Conservation (phyloP, 2,113 vertebrate species). For the Calcarius ornatus region DNA sequence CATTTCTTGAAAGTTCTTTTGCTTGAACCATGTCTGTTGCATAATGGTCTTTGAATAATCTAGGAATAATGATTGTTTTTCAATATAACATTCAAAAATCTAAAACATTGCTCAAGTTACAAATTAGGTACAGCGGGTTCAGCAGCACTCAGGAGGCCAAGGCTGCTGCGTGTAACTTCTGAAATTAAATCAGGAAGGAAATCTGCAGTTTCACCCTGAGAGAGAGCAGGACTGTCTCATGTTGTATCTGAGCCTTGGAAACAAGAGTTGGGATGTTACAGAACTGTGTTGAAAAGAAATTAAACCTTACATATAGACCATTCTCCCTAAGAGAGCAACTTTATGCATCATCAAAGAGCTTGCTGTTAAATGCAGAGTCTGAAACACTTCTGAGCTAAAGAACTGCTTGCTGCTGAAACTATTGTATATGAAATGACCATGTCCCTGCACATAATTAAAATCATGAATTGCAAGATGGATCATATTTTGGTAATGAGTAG, state of each 20-base stretch:
- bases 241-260: constrained; percentile 30
- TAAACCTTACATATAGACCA: not conserved
- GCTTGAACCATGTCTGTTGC: not conserved
- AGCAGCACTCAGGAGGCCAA: constrained; percentile 3
- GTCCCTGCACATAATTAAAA: not conserved
- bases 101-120: not conserved
- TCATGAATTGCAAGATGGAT: not conserved
- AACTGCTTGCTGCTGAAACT: not conserved
- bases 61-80: not conserved
- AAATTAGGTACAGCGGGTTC: not conserved
- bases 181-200: constrained; percentile 70
- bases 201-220: constrained; percentile 63
- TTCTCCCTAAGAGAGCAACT: not conserved
- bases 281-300: not conserved
- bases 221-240: not conserved
- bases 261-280: not conserved
- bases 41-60: not conserved
- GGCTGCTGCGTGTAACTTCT: constrained; percentile 45
- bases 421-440: not conserved
- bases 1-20: not conserved
- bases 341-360: not conserved
- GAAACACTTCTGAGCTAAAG: not conserved
- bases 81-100: not conserved
- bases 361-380: not conserved
- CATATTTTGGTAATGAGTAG: not conserved